Evolutionary conservation across 2,888 invertebrate species (phyloP), one percentile per base, ranked within the genome.

Genomic region (Scaptomyza polygonia): DNA sequence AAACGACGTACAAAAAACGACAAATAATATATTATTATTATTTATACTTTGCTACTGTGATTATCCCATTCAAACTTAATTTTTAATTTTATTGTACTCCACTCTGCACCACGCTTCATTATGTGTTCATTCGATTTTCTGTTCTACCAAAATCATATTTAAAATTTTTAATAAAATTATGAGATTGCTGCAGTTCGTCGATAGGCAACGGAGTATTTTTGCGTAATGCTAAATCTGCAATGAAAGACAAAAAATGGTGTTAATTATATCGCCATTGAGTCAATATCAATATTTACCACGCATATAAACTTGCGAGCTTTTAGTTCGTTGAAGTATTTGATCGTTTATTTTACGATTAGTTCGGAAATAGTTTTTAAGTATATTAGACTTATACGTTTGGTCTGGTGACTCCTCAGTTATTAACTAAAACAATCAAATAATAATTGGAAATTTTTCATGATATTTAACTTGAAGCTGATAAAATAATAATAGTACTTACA

Each of bases 291-390:
- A 45, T 12, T 67, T 45, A 65, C 76, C 66, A 25, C 65, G 48
- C n/a, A 57, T 43, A 32, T 54, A 93, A 57, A 91, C 92, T 86
- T 92, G 92, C 68, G 93, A 92, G 63, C 93, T 93, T 83, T 92
- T 92, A 54, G 91, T 91, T 79, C 94, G 93, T 73, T 93, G 93
- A 1, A 91, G 90, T 80, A 93, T 93, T 73, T 92, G 93, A 4
- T 95, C 90, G 32, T 95, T 90, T 81, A 94, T 66, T 93, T 56
- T 75, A 93, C 12, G 95, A 94, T 82, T 79, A 43, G 85, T 61
- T 4, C 95, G 95, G 91, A 96, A 96, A 89, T 96, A 96, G 79
- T 93, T 95, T 48, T 94, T 94, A 0, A 95, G 94, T 62, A 95
- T 93, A 72, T 95, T 94, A 66, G 94, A 93, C 63, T 93, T 93